phyloP scores from a whole-genome alignment of 1,140 invertebrate genomes.

The Lordiphosa clarofinis region DNA sequence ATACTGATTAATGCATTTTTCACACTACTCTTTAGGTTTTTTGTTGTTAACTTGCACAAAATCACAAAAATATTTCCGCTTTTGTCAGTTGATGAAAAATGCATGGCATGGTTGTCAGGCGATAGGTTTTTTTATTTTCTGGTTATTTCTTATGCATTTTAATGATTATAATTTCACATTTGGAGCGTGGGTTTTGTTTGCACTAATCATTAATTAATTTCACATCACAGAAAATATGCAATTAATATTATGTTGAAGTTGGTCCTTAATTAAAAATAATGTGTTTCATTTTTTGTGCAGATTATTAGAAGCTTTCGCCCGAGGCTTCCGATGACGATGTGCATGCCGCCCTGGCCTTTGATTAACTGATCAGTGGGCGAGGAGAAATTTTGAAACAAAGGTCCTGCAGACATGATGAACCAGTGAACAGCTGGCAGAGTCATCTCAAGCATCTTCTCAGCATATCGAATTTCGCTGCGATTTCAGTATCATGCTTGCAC shows the following conservation, averaged over 20 bases:
- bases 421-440: slow-evolving; percentile 38
- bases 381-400: neutral
- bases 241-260: slow-evolving; percentile 53
- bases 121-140: slow-evolving; percentile 49
- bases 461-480: slow-evolving; percentile 45
- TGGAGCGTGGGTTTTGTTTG: slow-evolving; percentile 44
- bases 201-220: slow-evolving; percentile 78
- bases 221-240: slow-evolving; percentile 65
- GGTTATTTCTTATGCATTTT: slow-evolving; percentile 60
- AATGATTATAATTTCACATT: slow-evolving; percentile 72
- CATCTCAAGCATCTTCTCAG: slow-evolving; percentile 60
- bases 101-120: slow-evolving; percentile 49
- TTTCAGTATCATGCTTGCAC: slow-evolving; percentile 26
- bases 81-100: slow-evolving; percentile 68
- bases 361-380: slow-evolving; percentile 65
- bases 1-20: slow-evolving; percentile 74
- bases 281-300: slow-evolving; percentile 14
- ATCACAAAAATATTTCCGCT: slow-evolving; percentile 66
- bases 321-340: slow-evolving; percentile 24
- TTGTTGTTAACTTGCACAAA: slow-evolving; percentile 58
- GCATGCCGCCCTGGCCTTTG: slow-evolving; percentile 51
- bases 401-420: neutral
- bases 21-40: slow-evolving; percentile 57
- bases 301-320: slow-evolving; percentile 32
- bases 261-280: slow-evolving; percentile 60